A percentile compares a stretch with the other conserved stretches of the same genome.
Evolutionary conservation across 2,888 invertebrate species (phyloP).

Genomic region (Osmoderma eremita): DNA sequence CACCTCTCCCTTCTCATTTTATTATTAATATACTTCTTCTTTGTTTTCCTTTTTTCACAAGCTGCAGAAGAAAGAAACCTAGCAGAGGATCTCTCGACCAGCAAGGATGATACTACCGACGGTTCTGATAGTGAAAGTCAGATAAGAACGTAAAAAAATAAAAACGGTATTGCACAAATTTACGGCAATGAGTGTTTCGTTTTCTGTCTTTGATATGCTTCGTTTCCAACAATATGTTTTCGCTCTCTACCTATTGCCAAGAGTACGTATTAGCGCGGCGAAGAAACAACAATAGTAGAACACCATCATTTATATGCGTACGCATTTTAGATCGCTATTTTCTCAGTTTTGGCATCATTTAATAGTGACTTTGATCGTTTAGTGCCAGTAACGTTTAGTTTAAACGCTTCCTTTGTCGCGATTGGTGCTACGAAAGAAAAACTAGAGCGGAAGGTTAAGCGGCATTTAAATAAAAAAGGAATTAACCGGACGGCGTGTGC

Average conservation of each 20-base stretch:
- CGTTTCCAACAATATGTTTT: constrained; percentile 63
- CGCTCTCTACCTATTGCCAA: constrained; percentile 54
- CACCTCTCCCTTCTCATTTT: background rate
- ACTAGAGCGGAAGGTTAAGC: constrained; percentile 6
- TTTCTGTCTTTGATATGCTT: constrained; percentile 59
- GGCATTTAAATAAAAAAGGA: constrained; percentile 19
- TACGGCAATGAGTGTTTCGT: constrained; percentile 52
- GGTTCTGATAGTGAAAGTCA: constrained; percentile 63
- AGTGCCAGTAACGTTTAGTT: constrained; percentile 1
- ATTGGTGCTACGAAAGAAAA: background rate
- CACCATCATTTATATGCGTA: background rate
- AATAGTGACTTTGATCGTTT: constrained; percentile 22
- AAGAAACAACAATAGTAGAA: constrained; percentile 19
- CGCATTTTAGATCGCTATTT: constrained; percentile 14
- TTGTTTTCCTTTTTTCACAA: no score
- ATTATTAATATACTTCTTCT: no score
- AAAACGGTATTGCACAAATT: constrained; percentile 57
- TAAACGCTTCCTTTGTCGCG: constrained; percentile 8
- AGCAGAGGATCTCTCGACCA: constrained; percentile 11
- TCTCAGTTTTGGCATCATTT: constrained; percentile 14
- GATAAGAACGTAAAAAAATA: constrained; percentile 53
- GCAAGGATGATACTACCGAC: constrained; percentile 53
- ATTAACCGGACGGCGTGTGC: constrained; percentile 14
- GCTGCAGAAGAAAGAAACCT: constrained; percentile 24
- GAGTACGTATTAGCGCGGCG: constrained; percentile 2